Conservation (phyloP, 2,797 vertebrate genomes). For the Hapalemur alaotrensis region DNA sequence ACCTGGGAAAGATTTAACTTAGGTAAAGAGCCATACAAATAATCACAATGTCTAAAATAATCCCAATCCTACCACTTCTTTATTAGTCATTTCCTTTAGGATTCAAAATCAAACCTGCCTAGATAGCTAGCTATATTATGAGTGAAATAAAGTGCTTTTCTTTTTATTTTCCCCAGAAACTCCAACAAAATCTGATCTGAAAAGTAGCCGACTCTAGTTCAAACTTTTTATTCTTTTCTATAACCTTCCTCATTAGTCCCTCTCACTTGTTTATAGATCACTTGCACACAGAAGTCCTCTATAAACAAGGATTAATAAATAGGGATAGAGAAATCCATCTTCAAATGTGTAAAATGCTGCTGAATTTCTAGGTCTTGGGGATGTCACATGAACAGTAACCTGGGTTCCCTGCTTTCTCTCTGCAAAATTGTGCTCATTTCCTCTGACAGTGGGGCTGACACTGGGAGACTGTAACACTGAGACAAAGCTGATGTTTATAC, state of each 20-base stretch:
- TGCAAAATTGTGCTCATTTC: not conserved
- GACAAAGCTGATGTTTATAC: not conserved
- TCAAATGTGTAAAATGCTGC: not conserved
- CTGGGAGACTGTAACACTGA: not conserved
- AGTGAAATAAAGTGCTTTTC: not conserved
- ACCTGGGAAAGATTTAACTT: not conserved
- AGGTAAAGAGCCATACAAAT: not conserved
- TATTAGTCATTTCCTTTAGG: not conserved
- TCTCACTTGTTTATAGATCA: not conserved
- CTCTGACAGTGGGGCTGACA: too few relatives aligned
- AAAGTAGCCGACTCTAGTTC: not conserved
- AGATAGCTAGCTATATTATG: not conserved
- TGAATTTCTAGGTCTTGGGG: not conserved
- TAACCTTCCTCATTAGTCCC: not conserved
- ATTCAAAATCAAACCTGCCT: not conserved
- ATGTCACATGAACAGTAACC: not conserved
- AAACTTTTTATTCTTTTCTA: not conserved
- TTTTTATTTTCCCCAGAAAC: not conserved
- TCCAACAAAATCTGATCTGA: not conserved
- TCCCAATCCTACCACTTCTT: not conserved
- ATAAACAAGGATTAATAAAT: not conserved
- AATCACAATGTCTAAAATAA: not conserved
- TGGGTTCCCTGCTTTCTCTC: not conserved
- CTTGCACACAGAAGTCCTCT: not conserved
- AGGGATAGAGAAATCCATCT: not conserved